phyloP scores from a whole-genome alignment of 2,797 vertebrate genomes.

The Poecile montanus region DNA sequence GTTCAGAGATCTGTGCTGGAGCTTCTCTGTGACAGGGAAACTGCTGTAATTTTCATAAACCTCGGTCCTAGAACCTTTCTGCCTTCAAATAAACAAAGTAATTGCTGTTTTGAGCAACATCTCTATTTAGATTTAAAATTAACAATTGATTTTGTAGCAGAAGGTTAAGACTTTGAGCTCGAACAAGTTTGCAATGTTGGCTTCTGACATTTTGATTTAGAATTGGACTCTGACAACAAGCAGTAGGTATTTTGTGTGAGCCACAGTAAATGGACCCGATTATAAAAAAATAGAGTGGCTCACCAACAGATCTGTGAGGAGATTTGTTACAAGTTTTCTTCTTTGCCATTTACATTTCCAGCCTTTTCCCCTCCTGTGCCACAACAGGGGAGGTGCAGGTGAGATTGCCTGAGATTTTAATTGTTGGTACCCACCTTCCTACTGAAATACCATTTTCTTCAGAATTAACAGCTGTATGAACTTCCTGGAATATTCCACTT shows the following conservation, averaged over 20 bases:
- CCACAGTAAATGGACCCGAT: not conserved
- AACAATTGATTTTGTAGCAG: not conserved
- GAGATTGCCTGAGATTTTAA: not conserved
- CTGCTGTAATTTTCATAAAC: not conserved
- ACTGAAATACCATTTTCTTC: not conserved
- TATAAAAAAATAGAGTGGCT: not conserved
- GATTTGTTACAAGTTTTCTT: not conserved
- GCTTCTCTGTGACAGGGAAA: not conserved
- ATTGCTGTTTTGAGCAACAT: not conserved
- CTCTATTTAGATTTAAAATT: not conserved
- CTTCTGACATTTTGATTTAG: not conserved
- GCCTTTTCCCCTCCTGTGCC: not conserved
- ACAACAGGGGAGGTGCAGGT: rapidly evolving
- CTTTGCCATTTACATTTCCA: rapidly evolving
- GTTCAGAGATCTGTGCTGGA: not conserved
- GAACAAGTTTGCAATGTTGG: not conserved
- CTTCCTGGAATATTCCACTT: not conserved
- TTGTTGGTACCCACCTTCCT: not conserved
- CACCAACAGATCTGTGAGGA: not conserved
- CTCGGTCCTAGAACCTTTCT: not conserved
- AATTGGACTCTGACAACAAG: not conserved
- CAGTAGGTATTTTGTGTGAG: not conserved
- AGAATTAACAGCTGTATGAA: not conserved
- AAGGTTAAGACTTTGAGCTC: not conserved
- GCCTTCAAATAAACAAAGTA: not conserved